Conservation (phyloP, 1,140 invertebrate genomes). For the Sycophila sp. region DNA sequence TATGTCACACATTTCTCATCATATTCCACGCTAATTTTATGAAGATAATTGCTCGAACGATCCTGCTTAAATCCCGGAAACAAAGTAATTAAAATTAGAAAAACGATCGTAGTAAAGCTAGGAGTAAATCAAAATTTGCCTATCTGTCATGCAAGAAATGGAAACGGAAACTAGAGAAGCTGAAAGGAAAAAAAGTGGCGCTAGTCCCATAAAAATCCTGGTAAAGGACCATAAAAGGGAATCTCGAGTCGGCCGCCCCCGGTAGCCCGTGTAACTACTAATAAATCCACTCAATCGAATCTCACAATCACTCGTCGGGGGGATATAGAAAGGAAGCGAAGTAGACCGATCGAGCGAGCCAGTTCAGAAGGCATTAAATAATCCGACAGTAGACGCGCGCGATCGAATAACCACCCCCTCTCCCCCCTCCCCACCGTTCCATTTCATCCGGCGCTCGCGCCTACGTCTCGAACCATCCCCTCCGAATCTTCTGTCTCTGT, state of each 20-base stretch:
- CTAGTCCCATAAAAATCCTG: constrained; percentile 23
- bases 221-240: background rate
- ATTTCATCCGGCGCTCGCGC: background rate
- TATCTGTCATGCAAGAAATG: background rate
- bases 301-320: constrained; percentile 20
- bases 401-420: background rate
- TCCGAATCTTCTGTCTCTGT: background rate
- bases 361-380: constrained; percentile 32
- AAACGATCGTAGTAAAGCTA: no score
- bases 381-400: constrained; percentile 19
- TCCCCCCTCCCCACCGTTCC: background rate
- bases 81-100: no score
- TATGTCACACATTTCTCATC: no score
- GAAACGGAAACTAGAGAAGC: background rate
- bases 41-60: no score
- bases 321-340: background rate
- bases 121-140: background rate
- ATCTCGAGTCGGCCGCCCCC: background rate
- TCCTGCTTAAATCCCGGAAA: no score
- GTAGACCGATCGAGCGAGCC: background rate
- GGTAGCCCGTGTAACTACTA: constrained; percentile 20
- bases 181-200: background rate
- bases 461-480: background rate
- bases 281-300: constrained; percentile 38
- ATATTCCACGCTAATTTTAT: no score